A percentile compares a stretch with the other conserved stretches of the same genome.
Evolutionary conservation across 2,113 vertebrate genomes (phyloP).

Genomic region (Coregonus clupeaformis): DNA sequence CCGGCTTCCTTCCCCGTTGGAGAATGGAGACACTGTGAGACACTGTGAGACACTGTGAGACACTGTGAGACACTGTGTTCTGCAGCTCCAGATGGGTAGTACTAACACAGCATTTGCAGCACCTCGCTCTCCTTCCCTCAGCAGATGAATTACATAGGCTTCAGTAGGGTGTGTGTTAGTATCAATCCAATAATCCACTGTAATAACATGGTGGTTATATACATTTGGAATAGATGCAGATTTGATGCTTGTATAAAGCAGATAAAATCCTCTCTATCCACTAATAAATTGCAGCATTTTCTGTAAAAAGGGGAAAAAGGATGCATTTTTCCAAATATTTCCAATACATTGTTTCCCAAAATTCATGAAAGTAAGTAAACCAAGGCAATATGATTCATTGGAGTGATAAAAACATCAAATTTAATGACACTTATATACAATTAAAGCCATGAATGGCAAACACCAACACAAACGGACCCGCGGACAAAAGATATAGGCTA

Average conservation of each 20-base stretch:
- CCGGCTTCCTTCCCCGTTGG: conserved; percentile 42
- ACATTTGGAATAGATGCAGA: too few species aligned
- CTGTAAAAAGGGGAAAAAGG: too few species aligned
- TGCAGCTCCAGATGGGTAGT: conserved; percentile 64
- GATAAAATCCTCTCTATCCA: too few species aligned
- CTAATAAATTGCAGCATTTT: too few species aligned
- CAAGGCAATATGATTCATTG: not conserved
- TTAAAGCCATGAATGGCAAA: conserved; percentile 53
- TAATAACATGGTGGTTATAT: not conserved
- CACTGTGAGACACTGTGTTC: conserved; percentile 73
- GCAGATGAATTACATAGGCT: not conserved
- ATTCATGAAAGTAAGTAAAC: not conserved
- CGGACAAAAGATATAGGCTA: conserved; percentile 40
- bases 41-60: conserved; percentile 73
- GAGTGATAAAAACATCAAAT: conserved; percentile 54
- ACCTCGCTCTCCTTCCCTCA: not conserved
- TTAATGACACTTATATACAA: conserved; percentile 67
- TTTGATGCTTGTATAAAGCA: too few species aligned
- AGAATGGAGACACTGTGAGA: conserved; percentile 72
- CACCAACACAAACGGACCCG: conserved; percentile 56
- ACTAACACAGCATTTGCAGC: conserved; percentile 39
- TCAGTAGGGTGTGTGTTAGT: not conserved
- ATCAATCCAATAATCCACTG: not conserved
- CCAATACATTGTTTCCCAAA: not conserved
- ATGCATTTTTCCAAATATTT: too few species aligned